Conservation (phyloP, 2,113 vertebrate genomes). For the Pelvicachromis taeniatus region DNA sequence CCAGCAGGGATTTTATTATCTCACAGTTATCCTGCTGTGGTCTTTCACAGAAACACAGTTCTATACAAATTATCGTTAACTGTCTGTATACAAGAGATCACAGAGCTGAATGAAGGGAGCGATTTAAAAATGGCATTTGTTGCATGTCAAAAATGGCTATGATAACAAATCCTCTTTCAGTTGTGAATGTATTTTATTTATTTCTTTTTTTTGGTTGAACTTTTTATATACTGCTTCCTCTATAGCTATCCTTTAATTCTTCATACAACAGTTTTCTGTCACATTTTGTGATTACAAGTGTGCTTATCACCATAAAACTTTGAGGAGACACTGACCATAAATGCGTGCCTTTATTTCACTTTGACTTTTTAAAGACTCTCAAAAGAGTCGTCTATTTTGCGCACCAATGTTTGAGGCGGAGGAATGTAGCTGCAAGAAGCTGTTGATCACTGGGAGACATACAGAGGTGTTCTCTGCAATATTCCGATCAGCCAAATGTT, state of each 20-base stretch:
- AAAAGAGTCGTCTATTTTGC: neutral
- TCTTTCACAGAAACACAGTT: neutral
- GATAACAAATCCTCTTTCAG: neutral
- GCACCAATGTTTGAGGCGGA: neutral
- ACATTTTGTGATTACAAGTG: neutral
- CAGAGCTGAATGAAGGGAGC: neutral
- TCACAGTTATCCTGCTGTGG: neutral
- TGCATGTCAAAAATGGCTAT: neutral
- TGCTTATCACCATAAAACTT: neutral
- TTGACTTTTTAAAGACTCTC: neutral
- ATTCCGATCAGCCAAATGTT: neutral
- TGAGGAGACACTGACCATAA: neutral
- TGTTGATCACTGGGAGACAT: neutral
- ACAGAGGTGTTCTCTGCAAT: neutral
- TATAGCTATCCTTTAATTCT: neutral
- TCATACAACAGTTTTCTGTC: neutral
- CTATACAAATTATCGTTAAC: neutral
- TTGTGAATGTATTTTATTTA: accelerated
- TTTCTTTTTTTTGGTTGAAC: accelerated
- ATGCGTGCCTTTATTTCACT: neutral
- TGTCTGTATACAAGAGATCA: neutral
- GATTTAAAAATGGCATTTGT: neutral
- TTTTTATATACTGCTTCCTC: neutral
- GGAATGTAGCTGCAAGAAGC: neutral
- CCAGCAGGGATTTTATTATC: neutral